phyloP scores from a whole-genome alignment of 2,888 invertebrate species.

The Drosophila ustulata region DNA sequence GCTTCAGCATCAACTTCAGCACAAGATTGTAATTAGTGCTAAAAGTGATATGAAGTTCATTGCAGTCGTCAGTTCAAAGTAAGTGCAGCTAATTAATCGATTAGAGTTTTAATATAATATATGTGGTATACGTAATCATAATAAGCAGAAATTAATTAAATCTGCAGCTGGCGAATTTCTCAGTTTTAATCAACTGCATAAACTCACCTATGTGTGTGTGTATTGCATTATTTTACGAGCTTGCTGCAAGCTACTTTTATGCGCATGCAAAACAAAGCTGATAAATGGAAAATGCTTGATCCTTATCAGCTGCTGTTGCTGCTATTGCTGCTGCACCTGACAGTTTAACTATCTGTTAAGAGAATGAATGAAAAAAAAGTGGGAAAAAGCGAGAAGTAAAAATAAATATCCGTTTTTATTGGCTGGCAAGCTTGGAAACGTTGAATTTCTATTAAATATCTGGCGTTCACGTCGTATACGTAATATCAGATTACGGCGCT shows the following conservation, averaged over 20 bases:
- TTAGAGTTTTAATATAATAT: not conserved
- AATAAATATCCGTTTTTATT: conserved; percentile 64
- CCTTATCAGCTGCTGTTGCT: conserved; percentile 13
- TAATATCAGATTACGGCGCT: conserved; percentile 76
- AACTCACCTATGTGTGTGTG: not conserved
- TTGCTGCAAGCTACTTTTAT: conserved; percentile 45
- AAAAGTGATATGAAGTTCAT: conserved; percentile 18
- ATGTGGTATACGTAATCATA: conserved; percentile 3
- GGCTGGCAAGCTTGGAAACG: conserved; percentile 70
- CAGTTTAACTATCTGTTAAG: conserved; percentile 63
- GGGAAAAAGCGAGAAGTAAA: conserved; percentile 23
- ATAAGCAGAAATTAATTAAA: conserved; percentile 4
- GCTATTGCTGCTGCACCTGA: conserved; percentile 40
- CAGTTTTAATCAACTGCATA: conserved; percentile 49
- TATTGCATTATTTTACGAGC: conserved; percentile 39
- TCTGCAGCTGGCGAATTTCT: conserved; percentile 2
- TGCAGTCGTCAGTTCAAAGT: conserved; percentile 1
- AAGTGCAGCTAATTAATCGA: conserved; percentile 23
- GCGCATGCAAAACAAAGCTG: conserved; percentile 25
- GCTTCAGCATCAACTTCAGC: conserved; percentile 1
- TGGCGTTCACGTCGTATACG: conserved; percentile 74
- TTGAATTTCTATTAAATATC: conserved; percentile 77
- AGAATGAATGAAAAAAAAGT: conserved; percentile 3
- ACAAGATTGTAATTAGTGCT: conserved; percentile 41
- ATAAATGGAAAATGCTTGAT: conserved; percentile 43